Conservation (phyloP, 1,140 invertebrate species). For the Homarus americanus region DNA sequence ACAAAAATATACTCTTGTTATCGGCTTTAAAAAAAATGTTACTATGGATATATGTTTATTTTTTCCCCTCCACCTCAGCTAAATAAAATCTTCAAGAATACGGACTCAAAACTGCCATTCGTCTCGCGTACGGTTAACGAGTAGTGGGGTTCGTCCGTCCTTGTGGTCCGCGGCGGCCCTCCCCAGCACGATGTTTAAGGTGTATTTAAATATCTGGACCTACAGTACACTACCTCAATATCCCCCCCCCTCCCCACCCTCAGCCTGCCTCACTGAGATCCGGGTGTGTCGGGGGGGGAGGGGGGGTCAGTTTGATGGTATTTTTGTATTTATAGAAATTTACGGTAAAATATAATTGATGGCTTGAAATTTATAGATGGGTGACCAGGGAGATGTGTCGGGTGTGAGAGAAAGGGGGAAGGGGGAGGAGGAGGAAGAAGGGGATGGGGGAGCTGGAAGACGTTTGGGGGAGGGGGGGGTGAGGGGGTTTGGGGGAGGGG, state of each 20-base stretch:
- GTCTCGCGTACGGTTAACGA: background rate
- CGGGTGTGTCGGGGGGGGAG: too few species aligned
- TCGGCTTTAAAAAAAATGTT: too few species aligned
- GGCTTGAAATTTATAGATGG: slow-evolving; percentile 41
- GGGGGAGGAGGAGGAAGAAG: slow-evolving; percentile 6
- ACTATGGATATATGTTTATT: too few species aligned
- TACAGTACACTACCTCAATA: too few species aligned
- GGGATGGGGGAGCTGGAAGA: slow-evolving; percentile 30
- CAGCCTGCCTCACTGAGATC: too few species aligned
- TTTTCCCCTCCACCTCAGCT: too few species aligned
- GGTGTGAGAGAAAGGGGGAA: slow-evolving; percentile 4
- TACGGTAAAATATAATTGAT: slow-evolving; percentile 25
- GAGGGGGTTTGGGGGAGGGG: slow-evolving; percentile 12
- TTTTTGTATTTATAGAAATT: background rate
- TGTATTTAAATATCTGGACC: background rate
- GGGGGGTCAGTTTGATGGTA: too few species aligned
- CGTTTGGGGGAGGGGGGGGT: slow-evolving; percentile 5
- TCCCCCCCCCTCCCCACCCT: too few species aligned
- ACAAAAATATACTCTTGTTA: too few species aligned
- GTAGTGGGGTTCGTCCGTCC: background rate
- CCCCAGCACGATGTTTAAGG: background rate
- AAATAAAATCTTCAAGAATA: background rate
- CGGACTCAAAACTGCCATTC: background rate
- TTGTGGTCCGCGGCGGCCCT: background rate
- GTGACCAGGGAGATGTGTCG: slow-evolving; percentile 21